Conservation (phyloP, 92 coral and sea anemone species). For the Nematostella vectensis region DNA sequence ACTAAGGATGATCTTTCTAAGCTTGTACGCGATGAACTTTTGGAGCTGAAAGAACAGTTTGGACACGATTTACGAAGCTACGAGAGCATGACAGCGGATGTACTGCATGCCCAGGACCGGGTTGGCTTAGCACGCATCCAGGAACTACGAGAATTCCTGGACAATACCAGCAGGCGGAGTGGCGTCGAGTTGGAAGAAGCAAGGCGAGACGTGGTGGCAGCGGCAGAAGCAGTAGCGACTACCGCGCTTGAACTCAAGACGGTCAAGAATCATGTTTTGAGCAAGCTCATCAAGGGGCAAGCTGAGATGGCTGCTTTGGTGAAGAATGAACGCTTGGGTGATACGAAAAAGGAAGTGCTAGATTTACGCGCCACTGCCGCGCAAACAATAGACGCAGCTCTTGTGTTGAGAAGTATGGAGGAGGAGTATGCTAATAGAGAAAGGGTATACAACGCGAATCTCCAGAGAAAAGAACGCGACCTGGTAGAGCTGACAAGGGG, state of each 20-base stretch:
- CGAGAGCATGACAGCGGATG: neutral
- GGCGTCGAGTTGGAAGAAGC: slow-evolving; percentile 15
- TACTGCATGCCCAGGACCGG: neutral
- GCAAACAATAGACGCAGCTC: slow-evolving; percentile 4
- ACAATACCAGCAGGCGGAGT: slow-evolving; percentile 8
- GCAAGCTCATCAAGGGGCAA: slow-evolving; percentile 1
- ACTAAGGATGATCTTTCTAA: slow-evolving; percentile 8
- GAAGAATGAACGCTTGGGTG: slow-evolving; percentile 1
- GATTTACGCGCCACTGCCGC: neutral
- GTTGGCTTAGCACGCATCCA: neutral
- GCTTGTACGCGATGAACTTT: slow-evolving; percentile 11
- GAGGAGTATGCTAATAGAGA: slow-evolving; percentile 8
- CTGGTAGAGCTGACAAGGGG: slow-evolving; percentile 1
- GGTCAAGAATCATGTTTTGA: slow-evolving; percentile 3
- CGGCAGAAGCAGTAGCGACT: slow-evolving; percentile 30
- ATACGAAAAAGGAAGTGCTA: slow-evolving; percentile 15
- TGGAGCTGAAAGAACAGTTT: slow-evolving; percentile 9
- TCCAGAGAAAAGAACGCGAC: neutral
- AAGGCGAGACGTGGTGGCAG: slow-evolving; percentile 14
- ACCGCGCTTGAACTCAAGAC: slow-evolving; percentile 20
- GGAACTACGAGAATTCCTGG: slow-evolving; percentile 7
- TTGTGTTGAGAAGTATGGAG: slow-evolving; percentile 6
- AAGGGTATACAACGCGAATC: neutral
- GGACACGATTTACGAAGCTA: slow-evolving; percentile 15
- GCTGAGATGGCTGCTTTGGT: neutral